Evolutionary conservation across 2,113 vertebrate genomes (phyloP), one percentile per base, ranked within the genome.

Genomic region (Pelobates fuscus): DNA sequence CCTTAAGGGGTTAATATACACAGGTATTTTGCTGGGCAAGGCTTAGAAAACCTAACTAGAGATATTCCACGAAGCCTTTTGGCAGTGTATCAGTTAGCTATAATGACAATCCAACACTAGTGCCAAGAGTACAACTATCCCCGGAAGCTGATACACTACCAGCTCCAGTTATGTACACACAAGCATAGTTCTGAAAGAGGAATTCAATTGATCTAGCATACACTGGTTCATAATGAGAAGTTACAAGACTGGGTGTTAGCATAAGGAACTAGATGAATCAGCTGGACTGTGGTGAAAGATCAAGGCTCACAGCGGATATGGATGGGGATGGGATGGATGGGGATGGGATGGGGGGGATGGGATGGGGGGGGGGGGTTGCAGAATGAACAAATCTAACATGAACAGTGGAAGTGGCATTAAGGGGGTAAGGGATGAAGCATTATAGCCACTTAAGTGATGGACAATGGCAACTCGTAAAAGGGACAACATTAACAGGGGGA

Each of bases 251-350:
- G 27, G 26, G 24, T 24, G 17, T 1, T 2, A 61, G 5, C 15
- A 43, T 12, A 21, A 65, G 62, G 71, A 74, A 64, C 17, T 43
- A 0, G 44, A 67, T 55, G 30, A 46, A 15, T 23, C 62, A 21
- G 37, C 15, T 18, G 26, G 23, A 6, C 8, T 18, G 44, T 14
- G 60, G 23, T 18, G 44, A 15, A 15, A 64, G 5, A 29, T 29
- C 0, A 0, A 25, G 2, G 2, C 2, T 32, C 26, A 20, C 15
- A n/a, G n/a, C n/a, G n/a, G n/a, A n/a, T n/a, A n/a, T n/a, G n/a
- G n/a, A n/a, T n/a, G n/a, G n/a, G n/a, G n/a, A n/a, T n/a, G n/a
- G n/a, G n/a, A n/a, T n/a, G n/a, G n/a, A n/a, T n/a, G n/a, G n/a
- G 37, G 61, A 60, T 75, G 14, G 62, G 57, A 17, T 15, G n/a